Base-by-base conservation (phyloP, 2,113 vertebrate species). In the Serilophus lunatus region DNA sequence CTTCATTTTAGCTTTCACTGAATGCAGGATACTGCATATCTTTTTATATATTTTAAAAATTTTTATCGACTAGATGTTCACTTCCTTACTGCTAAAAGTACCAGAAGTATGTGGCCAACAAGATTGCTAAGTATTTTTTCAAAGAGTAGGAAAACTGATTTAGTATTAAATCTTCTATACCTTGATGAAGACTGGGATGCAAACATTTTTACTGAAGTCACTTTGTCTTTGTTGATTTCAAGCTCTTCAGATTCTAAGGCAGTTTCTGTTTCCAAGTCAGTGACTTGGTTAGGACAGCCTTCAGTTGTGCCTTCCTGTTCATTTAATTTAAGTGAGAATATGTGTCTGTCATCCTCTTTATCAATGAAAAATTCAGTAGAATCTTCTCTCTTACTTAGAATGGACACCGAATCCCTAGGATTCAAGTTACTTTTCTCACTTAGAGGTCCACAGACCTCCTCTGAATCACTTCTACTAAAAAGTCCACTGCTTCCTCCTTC, bases 221-320 rank as follows among this genome's bases (percentile, higher is more conserved):
- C 71, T 64, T 97, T 98, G 96, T 98, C 98, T 97, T 98, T 98
- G 96, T 54, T 96, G 65, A 98, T 97, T 70, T 96, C 98, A 86
- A 95, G 95, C 65, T 98, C 98, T 93, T 98, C 97, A 57, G 95
- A 53, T 51, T 97, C 96, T 75, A 96, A 94, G 79, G 61, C 61
- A 66, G 71, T 72, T 94, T 98, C 97, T 69, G 88, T 59, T 98
- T 97, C 98, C 82, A 97, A 84, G 86, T 98, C 93, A 61, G 97
- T 61, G 4, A 96, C 94, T 92, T 98, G 99, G 38, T 96, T 93
- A 85, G 96, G 88, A 18, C 90, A 96, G 64, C 98, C 98, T 76
- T 95, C 88, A n/a, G 88, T 80, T 74, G 90, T 91, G 84, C 85
- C 90, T 93, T 93, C 95, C 94, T 96, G 97, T 65, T 90, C 93